phyloP scores from a whole-genome alignment of 2,797 vertebrate species.

The Pangasius mekongensis region DNA sequence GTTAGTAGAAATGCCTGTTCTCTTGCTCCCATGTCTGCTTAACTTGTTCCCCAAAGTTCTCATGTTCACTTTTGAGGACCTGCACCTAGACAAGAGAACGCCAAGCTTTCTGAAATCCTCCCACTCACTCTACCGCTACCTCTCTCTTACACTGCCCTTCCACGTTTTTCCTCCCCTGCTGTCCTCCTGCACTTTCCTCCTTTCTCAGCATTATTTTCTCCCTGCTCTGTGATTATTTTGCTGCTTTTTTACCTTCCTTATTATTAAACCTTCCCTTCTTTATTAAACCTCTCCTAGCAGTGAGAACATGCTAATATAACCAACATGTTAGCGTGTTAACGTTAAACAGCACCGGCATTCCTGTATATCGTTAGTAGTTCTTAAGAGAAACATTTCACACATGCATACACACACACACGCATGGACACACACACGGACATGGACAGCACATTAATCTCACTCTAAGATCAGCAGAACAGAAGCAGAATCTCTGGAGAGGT shows the following conservation, averaged over 20 bases:
- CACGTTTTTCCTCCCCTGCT: neutral
- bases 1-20: neutral
- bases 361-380: neutral
- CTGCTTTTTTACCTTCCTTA: neutral
- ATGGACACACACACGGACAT: neutral
- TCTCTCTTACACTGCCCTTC: neutral
- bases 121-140: neutral
- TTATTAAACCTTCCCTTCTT: neutral
- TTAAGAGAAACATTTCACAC: neutral
- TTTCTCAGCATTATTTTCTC: slow-evolving; percentile 27
- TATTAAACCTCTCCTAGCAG: neutral
- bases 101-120: neutral
- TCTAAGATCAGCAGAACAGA: slow-evolving; percentile 41
- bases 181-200: slow-evolving; percentile 6
- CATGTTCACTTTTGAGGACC: neutral
- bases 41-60: neutral
- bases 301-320: neutral
- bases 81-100: neutral
- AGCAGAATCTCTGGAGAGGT: slow-evolving; percentile 47
- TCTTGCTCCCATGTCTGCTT: neutral
- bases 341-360: neutral
- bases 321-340: neutral
- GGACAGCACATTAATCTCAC: slow-evolving; percentile 47
- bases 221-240: slow-evolving; percentile 25
- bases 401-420: neutral